Base-by-base conservation (phyloP, 2,888 invertebrate genomes). In the Scaptomyza parva region DNA sequence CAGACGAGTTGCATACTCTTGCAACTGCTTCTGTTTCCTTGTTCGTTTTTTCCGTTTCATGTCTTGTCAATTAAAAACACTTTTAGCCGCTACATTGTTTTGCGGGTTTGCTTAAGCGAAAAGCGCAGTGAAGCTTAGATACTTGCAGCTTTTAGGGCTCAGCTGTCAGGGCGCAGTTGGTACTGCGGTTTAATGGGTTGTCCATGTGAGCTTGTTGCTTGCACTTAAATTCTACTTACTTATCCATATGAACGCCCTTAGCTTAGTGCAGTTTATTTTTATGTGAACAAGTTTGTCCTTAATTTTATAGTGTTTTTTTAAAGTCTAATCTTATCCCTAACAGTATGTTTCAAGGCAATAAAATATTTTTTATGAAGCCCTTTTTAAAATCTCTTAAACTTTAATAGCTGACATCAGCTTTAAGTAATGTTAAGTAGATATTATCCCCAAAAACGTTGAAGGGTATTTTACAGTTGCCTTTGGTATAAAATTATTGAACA, bases 21-120 rank as follows among this genome's bases (percentile, higher is more conserved):
- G 14, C 14, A 35, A 7, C 2, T 14, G 35, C 35, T 35, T 66
- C 62, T 66, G 33, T 12, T 43, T 18, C 28, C 43, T n/a, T 14
- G 33, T 17, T 26, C 12, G n/a, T 17, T 35, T 11, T 24, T 22
- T 33, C 43, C 57, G 45, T 45, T 48, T 44, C 64, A 52, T 55
- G 57, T 70, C 44, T 74, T 69, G 74, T 74, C 78, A 80, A 84
- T 80, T 80, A 80, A 75, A 77, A 77, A 63, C 81, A 63, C 66
- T 77, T 84, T 77, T 71, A 83, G 74, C 58, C 59, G 71, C 55
- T 47, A 73, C 63, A 76, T 44, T 61, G 70, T 77, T 62, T 63
- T 53, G 41, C 28, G 62, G 45, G 44, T 52, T 45, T 14, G 47
- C 43, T 20, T 33, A 14, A 14, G 11, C 14, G 11, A 18, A 33